These are phyloP conservation scores for Neofelis nebulosa DNA, from an alignment of 2,113 vertebrate genomes.

Conservation along the genomic window DNA sequence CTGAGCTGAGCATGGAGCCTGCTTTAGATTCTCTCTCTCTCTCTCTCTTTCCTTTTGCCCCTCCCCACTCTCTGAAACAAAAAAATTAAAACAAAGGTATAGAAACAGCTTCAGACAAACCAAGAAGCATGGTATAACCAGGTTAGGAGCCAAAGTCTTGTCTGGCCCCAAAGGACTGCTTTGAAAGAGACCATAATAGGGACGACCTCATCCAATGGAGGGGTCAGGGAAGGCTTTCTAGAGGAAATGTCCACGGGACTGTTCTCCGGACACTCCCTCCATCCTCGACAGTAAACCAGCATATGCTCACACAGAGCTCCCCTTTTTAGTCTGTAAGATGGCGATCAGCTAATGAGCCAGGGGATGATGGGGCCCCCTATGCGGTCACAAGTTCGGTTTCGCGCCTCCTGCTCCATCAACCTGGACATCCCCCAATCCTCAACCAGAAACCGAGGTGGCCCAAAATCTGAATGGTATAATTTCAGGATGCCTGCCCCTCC, in stretches of 20 bases:
- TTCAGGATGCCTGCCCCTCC: background rate
- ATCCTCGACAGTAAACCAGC: background rate
- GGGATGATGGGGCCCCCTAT: background rate
- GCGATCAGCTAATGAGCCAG: background rate
- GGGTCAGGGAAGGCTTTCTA: background rate
- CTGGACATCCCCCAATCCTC: background rate
- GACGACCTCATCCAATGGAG: background rate
- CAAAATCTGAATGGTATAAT: background rate
- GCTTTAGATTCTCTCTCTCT: too few relatives aligned
- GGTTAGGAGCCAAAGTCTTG: background rate
- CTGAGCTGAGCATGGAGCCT: too few relatives aligned
- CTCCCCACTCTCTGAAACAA: too few relatives aligned
- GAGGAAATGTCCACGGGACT: background rate
- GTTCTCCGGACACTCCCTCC: background rate
- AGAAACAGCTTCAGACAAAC: background rate
- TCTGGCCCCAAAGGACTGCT: background rate
- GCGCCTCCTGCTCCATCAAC: background rate
- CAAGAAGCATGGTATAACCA: background rate
- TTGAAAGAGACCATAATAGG: background rate
- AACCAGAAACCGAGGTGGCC: background rate
- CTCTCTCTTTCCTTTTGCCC: too few relatives aligned
- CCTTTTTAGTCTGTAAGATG: background rate
- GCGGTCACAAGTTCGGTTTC: background rate
- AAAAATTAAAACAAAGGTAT: background rate
- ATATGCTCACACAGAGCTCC: background rate